Conservation (phyloP, 2,888 invertebrate species). For the Cantharis nigra region DNA sequence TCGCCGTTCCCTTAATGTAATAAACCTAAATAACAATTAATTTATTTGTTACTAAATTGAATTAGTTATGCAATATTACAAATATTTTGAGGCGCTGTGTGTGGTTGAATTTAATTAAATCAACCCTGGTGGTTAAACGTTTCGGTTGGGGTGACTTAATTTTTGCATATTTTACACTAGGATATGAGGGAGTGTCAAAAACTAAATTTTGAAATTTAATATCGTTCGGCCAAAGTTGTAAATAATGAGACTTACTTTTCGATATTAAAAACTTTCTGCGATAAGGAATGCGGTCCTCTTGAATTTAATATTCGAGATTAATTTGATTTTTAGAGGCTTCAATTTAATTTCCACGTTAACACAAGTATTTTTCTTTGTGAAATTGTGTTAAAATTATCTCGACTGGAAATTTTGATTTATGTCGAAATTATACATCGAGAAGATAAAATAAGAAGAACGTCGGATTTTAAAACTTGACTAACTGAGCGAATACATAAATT, state of each 20-base stretch:
- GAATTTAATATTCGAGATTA: neutral
- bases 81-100: neutral
- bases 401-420: neutral
- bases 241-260: neutral
- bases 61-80: neutral
- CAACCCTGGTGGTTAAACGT: neutral
- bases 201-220: neutral
- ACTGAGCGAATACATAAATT: neutral
- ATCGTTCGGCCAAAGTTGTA: neutral
- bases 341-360: neutral
- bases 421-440: neutral
- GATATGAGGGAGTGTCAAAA: neutral
- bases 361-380: neutral
- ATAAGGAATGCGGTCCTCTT: neutral
- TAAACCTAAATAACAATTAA: neutral
- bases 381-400: neutral
- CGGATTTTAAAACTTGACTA: neutral
- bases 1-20: neutral
- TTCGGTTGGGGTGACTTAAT: neutral
- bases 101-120: neutral
- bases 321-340: neutral
- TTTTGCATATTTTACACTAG: neutral
- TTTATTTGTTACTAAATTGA: neutral
- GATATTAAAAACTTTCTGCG: neutral
- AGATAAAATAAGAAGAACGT: neutral